Percentiles rank a stretch among this genome's conserved stretches.
Conservation (phyloP, 2,888 invertebrate species). For the Furcula furcula region DNA sequence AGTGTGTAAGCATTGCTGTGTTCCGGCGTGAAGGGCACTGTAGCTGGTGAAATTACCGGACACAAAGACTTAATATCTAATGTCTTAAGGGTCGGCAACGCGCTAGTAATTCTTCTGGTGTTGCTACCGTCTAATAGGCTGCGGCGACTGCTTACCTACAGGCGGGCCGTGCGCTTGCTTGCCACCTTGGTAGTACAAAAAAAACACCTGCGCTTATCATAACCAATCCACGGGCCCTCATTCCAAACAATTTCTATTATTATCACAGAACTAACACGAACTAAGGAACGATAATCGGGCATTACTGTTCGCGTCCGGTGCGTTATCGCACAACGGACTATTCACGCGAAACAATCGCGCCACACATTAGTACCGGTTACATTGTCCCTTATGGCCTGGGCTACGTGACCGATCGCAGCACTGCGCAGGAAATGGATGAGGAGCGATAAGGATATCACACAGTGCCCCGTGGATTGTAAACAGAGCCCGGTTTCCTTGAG, state of each 20-base stretch:
- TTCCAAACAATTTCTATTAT: conserved; percentile 9
- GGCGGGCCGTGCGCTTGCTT: too few species aligned
- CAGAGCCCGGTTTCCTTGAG: conserved; percentile 4
- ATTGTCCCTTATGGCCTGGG: conserved; percentile 38
- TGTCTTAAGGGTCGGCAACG: too few species aligned
- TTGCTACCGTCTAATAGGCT: too few species aligned
- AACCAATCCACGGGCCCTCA: conserved; percentile 9
- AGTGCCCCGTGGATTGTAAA: conserved; percentile 27
- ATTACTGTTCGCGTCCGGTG: conserved; percentile 40
- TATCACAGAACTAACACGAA: conserved; percentile 19
- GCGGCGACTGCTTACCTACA: too few species aligned
- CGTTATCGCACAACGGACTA: conserved; percentile 41
- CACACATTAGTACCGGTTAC: conserved; percentile 38
- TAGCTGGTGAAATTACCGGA: too few species aligned
- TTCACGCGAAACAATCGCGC: conserved; percentile 34
- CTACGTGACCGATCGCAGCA: conserved; percentile 47
- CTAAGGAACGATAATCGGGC: conserved; percentile 40
- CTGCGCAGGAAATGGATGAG: conserved; percentile 42
- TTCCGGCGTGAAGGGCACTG: too few species aligned
- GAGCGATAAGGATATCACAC: conserved; percentile 49
- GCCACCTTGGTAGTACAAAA: too few species aligned
- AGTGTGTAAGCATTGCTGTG: too few species aligned
- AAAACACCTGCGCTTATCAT: background rate
- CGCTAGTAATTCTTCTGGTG: too few species aligned
- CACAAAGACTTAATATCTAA: too few species aligned